phyloP scores from a whole-genome alignment of 2,797 vertebrate species.

The Hozukius guyotensis region DNA sequence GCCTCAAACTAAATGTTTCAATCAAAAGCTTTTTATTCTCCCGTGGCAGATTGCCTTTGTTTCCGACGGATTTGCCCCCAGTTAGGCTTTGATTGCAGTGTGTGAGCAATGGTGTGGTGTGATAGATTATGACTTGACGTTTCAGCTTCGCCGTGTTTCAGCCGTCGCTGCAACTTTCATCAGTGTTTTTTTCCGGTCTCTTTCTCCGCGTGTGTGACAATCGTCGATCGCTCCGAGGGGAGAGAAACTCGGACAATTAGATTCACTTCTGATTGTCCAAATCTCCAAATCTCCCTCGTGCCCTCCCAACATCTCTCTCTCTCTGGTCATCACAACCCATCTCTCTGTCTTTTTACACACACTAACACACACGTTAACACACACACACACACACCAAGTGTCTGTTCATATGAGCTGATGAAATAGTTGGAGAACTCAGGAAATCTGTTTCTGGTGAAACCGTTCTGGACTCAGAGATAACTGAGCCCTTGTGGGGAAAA shows the following conservation, averaged over 20 bases:
- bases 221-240: not conserved
- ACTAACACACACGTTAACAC: slow-evolving; percentile 7
- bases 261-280: slow-evolving; percentile 36
- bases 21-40: slow-evolving; percentile 68
- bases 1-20: slow-evolving; percentile 74
- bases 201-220: not conserved
- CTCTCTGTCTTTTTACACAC: not conserved
- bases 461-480: slow-evolving; percentile 78
- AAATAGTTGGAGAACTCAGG: slow-evolving; percentile 86
- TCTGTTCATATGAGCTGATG: slow-evolving; percentile 78
- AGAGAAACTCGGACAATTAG: slow-evolving; percentile 38
- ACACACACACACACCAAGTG: slow-evolving; percentile 38
- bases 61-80: slow-evolving; percentile 67
- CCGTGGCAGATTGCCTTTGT: slow-evolving; percentile 66
- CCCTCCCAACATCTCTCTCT: slow-evolving; percentile 25
- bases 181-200: not conserved
- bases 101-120: slow-evolving; percentile 45
- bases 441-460: slow-evolving; percentile 84
- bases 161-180: slow-evolving; percentile 49
- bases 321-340: slow-evolving; percentile 36
- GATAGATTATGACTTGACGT: slow-evolving; percentile 53
- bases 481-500: slow-evolving; percentile 68
- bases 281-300: slow-evolving; percentile 59
- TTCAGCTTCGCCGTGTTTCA: slow-evolving; percentile 24
- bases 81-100: slow-evolving; percentile 72